Base-by-base conservation (phyloP, 2,888 invertebrate genomes). In the Machimus atricapillus region DNA sequence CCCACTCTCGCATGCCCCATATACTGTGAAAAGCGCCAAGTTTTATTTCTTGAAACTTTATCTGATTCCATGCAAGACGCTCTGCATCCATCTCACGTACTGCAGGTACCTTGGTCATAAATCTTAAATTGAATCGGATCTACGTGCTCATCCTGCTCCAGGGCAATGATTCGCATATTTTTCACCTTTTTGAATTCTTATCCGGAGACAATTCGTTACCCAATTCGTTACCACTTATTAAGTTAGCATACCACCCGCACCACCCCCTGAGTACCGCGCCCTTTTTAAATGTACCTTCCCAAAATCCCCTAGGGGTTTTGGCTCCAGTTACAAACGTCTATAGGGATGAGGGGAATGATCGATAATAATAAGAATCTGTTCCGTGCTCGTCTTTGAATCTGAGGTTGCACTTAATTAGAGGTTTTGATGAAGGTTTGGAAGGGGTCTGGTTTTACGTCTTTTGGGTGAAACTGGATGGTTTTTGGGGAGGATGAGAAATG, bases 51-150 rank as follows among this genome's bases (percentile, higher is more conserved):
- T 27, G 81, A 52, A 81, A 81, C 81, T 46, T 52, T 81, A 81
- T 81, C 81, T 27, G 31, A 27, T 31, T 43, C 27, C 52, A 81
- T 81, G 56, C 52, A 81, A 66, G 73, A 83, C 73, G 66, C 14
- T 83, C 58, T 83, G 40, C 83, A 83, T 83, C 66, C 83, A 83
- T 83, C 83, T 83, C 83, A 83, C 83, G 83, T 83, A 40, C 40
- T 34, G 73, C 73, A 83, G 83, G 83, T 73, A 83, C 19, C 83
- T 34, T 73, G 83, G 83, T 66, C 66, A 83, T 83, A 83, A 83
- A 83, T 83, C 83, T 83, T 66, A 83, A 83, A 83, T 83, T 83
- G 83, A 83, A 83, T 83, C 83, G 83, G 83, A 83, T 83, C 66
- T 83, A 83, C 83, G 83, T 83, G 83, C 83, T 40, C 83, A 83